Base-by-base conservation (phyloP, 2,888 invertebrate species). In the Nomada ferruginata region DNA sequence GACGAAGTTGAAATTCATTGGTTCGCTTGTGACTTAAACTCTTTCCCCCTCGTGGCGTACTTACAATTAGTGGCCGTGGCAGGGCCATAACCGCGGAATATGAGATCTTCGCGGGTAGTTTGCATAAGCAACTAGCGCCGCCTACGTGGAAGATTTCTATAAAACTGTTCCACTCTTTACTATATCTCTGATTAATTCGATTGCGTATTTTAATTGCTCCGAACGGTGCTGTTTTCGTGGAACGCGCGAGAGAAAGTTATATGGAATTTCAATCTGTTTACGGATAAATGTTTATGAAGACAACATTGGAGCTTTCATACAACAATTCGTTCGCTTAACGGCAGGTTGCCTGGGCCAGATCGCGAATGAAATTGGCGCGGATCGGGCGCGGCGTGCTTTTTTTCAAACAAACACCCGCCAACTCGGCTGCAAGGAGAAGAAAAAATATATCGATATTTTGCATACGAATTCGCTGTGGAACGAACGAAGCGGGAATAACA, bases 1-100 rank as follows among this genome's bases (percentile, higher is more conserved):
- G 50, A 50, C 61, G 70, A 73, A 60, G 68, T 81, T 85, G 74
- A 83, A 81, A 85, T 84, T 84, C 84, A 79, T 76, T 79, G 78
- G 76, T 70, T 57, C 23, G 61, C 15, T 42, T 71, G 44, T 76
- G 81, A 69, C 82, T 76, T 76, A 79, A 73, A 81, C 76, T 86
- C 81, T 85, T 85, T 84, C 59, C 44, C 26, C 66, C 80, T 57
- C 59, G 66, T 69, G 64, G 75, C 72, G 77, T 84, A 84, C 76
- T 84, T 77, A n/a, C n/a, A n/a, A n/a, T n/a, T n/a, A 72, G 73
- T 59, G 71, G 74, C 64, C 44, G 61, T 70, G 71, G 73, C 53
- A 69, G 57, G 57, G 79, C 66, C 68, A 65, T 81, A 81, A 74
- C 77, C 72, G 71, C 75, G 76, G 77, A 84, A 84, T 81, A 81